A percentile compares a stretch with the other conserved stretches of the same genome.
Evolutionary conservation across 2,888 invertebrate genomes (phyloP).

Genomic region (Colletes collaris): DNA sequence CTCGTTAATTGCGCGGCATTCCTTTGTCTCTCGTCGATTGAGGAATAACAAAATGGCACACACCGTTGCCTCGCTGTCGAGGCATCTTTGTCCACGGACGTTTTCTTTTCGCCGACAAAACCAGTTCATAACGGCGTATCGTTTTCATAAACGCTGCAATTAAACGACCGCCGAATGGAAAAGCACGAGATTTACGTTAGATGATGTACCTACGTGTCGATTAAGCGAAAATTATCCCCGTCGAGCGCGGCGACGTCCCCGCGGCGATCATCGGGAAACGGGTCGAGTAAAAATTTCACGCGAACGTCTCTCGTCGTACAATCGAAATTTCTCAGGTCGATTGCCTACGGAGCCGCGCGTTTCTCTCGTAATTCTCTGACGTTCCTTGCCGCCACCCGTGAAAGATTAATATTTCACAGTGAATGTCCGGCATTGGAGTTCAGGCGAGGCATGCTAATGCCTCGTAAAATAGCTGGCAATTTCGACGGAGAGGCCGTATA

Average conservation of each 20-base stretch:
- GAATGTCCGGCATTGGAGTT: slow-evolving; percentile 23
- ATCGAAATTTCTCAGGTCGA: slow-evolving; percentile 12
- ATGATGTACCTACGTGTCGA: too few relatives aligned
- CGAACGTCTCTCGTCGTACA: slow-evolving; percentile 8
- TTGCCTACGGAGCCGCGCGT: slow-evolving; percentile 9
- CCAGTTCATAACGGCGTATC: not conserved
- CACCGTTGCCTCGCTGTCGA: not conserved
- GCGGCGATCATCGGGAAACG: too few relatives aligned
- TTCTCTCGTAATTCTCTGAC: slow-evolving; percentile 24
- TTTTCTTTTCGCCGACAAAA: slow-evolving; percentile 2
- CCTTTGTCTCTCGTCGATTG: slow-evolving; percentile 21
- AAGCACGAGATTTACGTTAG: not conserved
- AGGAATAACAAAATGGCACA: slow-evolving; percentile 27
- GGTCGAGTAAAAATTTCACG: slow-evolving; percentile 17
- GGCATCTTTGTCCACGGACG: not conserved
- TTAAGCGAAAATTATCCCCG: not conserved
- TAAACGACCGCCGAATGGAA: not conserved
- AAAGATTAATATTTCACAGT: slow-evolving; percentile 44
- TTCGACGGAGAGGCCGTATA: slow-evolving; percentile 7
- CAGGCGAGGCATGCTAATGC: slow-evolving; percentile 32
- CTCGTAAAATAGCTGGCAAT: slow-evolving; percentile 35
- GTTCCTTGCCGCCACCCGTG: slow-evolving; percentile 10
- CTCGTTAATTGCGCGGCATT: slow-evolving; percentile 32
- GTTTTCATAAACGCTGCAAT: not conserved
- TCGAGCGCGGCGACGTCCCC: not conserved